Base-by-base conservation (phyloP, 2,888 invertebrate species). In the Lamellibrachia columna region DNA sequence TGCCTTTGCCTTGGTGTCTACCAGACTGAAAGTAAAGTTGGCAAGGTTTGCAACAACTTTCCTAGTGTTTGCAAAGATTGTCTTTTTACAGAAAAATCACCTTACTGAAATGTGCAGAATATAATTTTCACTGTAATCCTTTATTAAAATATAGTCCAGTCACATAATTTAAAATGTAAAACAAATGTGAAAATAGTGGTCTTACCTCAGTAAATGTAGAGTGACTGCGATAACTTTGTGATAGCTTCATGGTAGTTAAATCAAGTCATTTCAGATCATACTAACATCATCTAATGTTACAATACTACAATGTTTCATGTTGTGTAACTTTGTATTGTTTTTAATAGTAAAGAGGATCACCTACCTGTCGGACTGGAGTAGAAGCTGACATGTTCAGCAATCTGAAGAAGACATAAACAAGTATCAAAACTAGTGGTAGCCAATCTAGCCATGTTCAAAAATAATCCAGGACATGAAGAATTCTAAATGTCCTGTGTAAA, bases 301-400 rank as follows among this genome's bases (percentile, higher is more conserved):
- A 9, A 60, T 60, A 15, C 11, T 60, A 60, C n/a, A 75, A 22
- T 58, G 2, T 8, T 58, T 58, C 75, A 75, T 75, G 75, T 75
- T 11, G 3, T n/a, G n/a, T 75, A 75, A 75, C 75, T 22, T 75
- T 75, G 75, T 75, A 75, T 15, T 75, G 22, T 40, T 40, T 40
- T 40, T 40, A 40, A 40, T 40, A 75, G n/a, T n/a, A 75, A 15
- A 22, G 75, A 22, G 75, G 22, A n/a, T 75, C 15, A 75, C 75
- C n/a, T n/a, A 75, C 75, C 75, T 75, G 75, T 75, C 75, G 75
- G 75, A 75, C 75, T 75, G 75, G 75, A 75, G 75, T 75, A 75
- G 75, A 15, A 75, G 75, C 75, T n/a, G 75, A 75, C 75, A 75
- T 75, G 75, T 15, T 75, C 75, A 75, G 75, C 15, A 75, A 75